phyloP scores from a whole-genome alignment of 2,888 invertebrate species.

The Lutraria lutraria region DNA sequence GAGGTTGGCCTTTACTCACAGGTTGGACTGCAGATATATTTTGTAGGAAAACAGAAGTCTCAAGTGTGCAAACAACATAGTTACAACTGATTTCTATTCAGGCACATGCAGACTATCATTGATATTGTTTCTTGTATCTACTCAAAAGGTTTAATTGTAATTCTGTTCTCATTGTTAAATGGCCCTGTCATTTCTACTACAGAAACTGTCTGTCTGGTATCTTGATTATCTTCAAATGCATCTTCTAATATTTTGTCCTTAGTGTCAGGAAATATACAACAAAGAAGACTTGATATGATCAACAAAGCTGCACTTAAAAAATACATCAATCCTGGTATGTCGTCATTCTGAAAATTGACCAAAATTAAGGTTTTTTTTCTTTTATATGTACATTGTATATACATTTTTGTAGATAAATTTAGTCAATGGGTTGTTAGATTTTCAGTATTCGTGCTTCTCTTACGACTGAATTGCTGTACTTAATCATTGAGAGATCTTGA shows the following conservation, averaged over 20 bases:
- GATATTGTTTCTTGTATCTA: neutral
- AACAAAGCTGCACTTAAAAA: slow-evolving; percentile 74
- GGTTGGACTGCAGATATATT: neutral
- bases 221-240: slow-evolving; percentile 20
- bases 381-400: no score
- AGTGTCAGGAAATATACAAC: slow-evolving; percentile 76
- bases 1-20: no score
- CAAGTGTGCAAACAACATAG: neutral
- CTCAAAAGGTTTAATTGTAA: neutral
- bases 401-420: no score
- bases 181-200: neutral
- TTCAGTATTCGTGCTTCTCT: no score
- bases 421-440: no score
- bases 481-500: no score
- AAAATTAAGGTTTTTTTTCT: neutral
- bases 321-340: slow-evolving; percentile 74
- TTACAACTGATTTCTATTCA: neutral
- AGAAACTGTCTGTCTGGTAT: neutral
- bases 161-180: neutral
- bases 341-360: slow-evolving; percentile 68
- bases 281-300: slow-evolving; percentile 70
- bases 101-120: neutral
- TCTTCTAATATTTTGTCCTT: slow-evolving; percentile 71
- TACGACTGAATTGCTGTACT: no score
- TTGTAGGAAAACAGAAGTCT: neutral